These are phyloP conservation scores for Pogonocherus hispidulus DNA, from an alignment of 2,888 invertebrate species.

Conservation along the genomic window DNA sequence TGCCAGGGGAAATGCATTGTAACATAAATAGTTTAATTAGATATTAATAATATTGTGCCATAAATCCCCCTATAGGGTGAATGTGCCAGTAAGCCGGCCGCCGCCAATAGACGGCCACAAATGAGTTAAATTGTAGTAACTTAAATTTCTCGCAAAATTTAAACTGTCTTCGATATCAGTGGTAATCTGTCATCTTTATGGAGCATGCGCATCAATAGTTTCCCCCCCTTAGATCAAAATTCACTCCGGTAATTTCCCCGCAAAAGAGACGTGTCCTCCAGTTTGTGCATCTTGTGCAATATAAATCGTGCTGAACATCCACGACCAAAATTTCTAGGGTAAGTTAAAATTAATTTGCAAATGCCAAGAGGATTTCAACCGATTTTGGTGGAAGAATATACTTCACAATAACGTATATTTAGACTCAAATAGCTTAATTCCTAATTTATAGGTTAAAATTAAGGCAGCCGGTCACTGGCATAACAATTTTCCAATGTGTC, in stretches of 20 bases:
- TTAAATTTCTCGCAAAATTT: conserved; percentile 20
- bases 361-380: neutral
- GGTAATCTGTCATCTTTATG: neutral
- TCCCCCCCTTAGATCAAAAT: neutral
- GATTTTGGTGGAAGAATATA: neutral
- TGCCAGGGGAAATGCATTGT: too few relatives aligned
- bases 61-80: too few relatives aligned
- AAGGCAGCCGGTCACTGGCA: conserved; percentile 16
- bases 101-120: conserved; percentile 31
- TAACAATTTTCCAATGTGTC: conserved; percentile 14
- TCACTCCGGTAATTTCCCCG: neutral
- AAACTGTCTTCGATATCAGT: neutral
- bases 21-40: too few relatives aligned
- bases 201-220: neutral
- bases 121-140: conserved; percentile 24
- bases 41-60: too few relatives aligned
- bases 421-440: neutral
- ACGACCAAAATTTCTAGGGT: neutral
- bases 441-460: conserved; percentile 10
- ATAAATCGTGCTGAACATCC: neutral
- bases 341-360: neutral
- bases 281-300: neutral
- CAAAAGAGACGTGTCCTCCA: neutral
- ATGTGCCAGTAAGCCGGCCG: conserved; percentile 31
- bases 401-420: conserved; percentile 6